Percentiles rank a stretch among this genome's conserved stretches.
phyloP scores from a whole-genome alignment of 2,113 vertebrate genomes.

The Ailuropoda melanoleuca region DNA sequence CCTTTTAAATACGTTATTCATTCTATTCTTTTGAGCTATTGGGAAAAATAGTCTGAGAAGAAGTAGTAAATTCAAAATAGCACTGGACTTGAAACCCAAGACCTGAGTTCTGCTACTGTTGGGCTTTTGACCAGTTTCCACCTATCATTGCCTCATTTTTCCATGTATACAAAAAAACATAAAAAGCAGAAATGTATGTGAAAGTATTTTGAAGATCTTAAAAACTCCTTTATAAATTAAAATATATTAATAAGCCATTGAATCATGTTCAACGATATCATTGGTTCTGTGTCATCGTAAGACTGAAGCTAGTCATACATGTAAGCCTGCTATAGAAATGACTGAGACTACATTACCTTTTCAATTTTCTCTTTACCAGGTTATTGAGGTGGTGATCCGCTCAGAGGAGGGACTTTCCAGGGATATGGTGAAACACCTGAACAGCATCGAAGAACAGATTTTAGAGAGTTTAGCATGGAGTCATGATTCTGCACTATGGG shows the following conservation, averaged over 20 bases:
- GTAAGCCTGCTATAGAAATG: background rate
- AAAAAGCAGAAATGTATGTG: conserved; percentile 9
- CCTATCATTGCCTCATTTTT: background rate
- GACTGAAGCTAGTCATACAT: background rate
- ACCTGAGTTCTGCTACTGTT: background rate
- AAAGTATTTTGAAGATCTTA: conserved; percentile 37
- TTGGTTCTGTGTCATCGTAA: background rate
- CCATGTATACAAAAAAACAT: conserved; percentile 26
- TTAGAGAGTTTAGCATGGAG: conserved; percentile 95
- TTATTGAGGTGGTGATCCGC: conserved; percentile 97
- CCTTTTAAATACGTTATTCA: background rate
- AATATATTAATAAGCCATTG: conserved; percentile 1
- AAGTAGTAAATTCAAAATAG: background rate
- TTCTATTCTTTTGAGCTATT: conserved; percentile 12
- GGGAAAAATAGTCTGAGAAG: background rate
- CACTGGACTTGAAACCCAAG: background rate
- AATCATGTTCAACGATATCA: background rate
- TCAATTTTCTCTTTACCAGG: conserved; percentile 82
- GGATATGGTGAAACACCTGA: conserved; percentile 98
- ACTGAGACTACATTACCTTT: conserved; percentile 16
- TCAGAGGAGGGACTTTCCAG: conserved; percentile 97
- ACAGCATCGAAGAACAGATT: conserved; percentile 96
- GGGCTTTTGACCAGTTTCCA: background rate
- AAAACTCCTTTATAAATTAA: conserved; percentile 37
- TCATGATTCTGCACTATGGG: conserved; percentile 91